A percentile compares a stretch with the other conserved stretches of the same genome.
These are phyloP conservation scores for Perizoma flavofasciatum DNA, from an alignment of 2,888 invertebrate species.

Conservation along the genomic window DNA sequence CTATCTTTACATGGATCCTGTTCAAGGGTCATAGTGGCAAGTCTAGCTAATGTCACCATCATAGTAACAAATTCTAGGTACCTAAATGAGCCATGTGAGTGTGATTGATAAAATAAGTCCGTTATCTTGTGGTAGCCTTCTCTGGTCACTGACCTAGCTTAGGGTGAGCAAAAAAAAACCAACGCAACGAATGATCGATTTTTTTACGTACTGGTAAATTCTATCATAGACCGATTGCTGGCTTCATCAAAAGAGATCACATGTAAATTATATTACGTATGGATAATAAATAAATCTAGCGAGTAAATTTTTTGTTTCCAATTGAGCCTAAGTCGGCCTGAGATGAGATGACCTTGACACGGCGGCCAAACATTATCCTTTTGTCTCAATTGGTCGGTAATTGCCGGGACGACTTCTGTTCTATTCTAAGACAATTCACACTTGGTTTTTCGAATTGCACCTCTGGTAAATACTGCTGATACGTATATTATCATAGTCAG, in stretches of 20 bases:
- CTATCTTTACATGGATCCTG: no score
- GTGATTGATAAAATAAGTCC: no score
- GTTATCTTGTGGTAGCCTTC: no score
- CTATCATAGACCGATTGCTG: no score
- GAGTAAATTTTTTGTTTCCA: conserved; percentile 73
- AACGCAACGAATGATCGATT: no score
- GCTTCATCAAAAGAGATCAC: not conserved
- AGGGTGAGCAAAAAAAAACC: no score
- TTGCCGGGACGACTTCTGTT: conserved; percentile 73
- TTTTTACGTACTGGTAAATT: no score
- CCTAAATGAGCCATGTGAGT: no score
- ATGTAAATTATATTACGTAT: not conserved
- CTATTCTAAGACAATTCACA: conserved; percentile 81
- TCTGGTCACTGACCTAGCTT: no score
- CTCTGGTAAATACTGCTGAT: conserved; percentile 38
- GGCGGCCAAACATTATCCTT: conserved; percentile 72
- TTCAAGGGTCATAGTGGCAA: no score
- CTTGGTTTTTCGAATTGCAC: conserved; percentile 75
- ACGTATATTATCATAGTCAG: not conserved
- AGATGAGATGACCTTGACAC: conserved; percentile 27
- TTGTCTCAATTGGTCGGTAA: conserved; percentile 81
- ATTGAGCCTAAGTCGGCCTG: conserved; percentile 48
- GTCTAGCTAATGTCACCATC: no score
- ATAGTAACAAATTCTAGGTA: no score
- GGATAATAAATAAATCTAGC: conserved; percentile 58